A percentile compares a stretch with the other conserved stretches of the same genome.
Evolutionary conservation across 2,797 vertebrate species (phyloP).

Genomic region (Mergus octosetaceus): DNA sequence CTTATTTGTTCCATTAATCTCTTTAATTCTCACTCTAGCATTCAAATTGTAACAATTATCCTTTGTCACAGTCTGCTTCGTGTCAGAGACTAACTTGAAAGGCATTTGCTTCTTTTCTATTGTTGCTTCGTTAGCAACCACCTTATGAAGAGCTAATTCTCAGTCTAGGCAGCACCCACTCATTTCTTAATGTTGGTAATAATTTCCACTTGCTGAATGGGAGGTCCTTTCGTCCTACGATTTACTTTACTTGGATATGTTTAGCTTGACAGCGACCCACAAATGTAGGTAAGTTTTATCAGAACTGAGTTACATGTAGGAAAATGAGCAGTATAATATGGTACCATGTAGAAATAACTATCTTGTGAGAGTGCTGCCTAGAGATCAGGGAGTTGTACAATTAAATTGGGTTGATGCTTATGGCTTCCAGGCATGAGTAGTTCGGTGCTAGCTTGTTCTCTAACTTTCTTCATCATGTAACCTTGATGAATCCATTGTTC

Average conservation of each 20-base stretch:
- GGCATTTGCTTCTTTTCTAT: not conserved
- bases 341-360: not conserved
- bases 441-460: not conserved
- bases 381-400: not conserved
- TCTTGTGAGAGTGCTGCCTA: not conserved
- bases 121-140: not conserved
- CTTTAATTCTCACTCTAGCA: not conserved
- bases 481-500: not conserved
- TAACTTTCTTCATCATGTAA: not conserved
- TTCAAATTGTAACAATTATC: constrained; percentile 9
- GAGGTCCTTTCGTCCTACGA: not conserved
- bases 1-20: not conserved
- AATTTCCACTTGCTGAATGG: not conserved
- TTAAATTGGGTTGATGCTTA: not conserved
- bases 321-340: not conserved
- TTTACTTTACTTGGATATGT: not conserved
- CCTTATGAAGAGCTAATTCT: not conserved
- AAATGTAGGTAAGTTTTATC: not conserved
- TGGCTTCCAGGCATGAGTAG: not conserved
- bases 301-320: not conserved
- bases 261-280: not conserved
- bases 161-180: not conserved
- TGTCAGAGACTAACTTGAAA: not conserved
- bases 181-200: not conserved
- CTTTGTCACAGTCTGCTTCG: not conserved